A percentile compares a stretch with the other conserved stretches of the same genome.
These are phyloP conservation scores for Drosophila nasuta DNA, from an alignment of 1,140 invertebrate species.

Conservation along the genomic window DNA sequence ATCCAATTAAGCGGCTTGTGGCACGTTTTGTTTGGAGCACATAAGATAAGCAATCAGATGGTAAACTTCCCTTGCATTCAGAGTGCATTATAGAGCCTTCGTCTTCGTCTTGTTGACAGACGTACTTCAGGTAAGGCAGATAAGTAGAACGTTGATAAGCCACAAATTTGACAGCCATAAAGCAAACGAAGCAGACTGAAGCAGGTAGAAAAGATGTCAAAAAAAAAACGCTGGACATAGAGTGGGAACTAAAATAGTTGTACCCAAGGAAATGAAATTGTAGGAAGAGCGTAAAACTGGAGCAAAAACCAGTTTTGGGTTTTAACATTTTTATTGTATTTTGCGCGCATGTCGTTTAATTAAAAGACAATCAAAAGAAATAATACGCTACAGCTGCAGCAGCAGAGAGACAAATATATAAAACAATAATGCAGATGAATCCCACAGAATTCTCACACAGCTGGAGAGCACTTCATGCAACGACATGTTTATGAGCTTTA, in stretches of 20 bases:
- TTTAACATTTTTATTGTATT: constrained; percentile 63
- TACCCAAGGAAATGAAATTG: constrained; percentile 19
- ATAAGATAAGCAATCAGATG: constrained; percentile 60
- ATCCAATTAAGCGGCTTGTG: constrained; percentile 61
- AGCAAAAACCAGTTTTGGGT: constrained; percentile 57
- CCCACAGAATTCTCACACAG: constrained; percentile 22
- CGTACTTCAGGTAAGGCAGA: constrained; percentile 48
- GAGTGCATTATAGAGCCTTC: constrained; percentile 30
- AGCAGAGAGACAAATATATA: constrained; percentile 7
- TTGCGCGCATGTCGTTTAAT: constrained; percentile 69
- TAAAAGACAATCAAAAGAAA: constrained; percentile 72
- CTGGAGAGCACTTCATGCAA: constrained; percentile 47
- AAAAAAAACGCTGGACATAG: constrained; percentile 14
- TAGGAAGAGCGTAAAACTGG: constrained; percentile 13
- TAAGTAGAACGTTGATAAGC: constrained; percentile 67
- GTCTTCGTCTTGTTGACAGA: constrained; percentile 57
- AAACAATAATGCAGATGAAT: constrained; percentile 19
- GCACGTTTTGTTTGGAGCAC: constrained; percentile 50
- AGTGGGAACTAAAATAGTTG: constrained; percentile 42
- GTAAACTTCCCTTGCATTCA: not conserved
- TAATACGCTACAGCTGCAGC: constrained; percentile 25
- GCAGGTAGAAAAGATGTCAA: constrained; percentile 56
- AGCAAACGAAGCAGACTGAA: constrained; percentile 44
- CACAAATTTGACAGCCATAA: constrained; percentile 78
- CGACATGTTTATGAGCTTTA: constrained; percentile 69